Base-by-base conservation (phyloP, 2,113 vertebrate genomes). In the Glaucidium brasilianum region DNA sequence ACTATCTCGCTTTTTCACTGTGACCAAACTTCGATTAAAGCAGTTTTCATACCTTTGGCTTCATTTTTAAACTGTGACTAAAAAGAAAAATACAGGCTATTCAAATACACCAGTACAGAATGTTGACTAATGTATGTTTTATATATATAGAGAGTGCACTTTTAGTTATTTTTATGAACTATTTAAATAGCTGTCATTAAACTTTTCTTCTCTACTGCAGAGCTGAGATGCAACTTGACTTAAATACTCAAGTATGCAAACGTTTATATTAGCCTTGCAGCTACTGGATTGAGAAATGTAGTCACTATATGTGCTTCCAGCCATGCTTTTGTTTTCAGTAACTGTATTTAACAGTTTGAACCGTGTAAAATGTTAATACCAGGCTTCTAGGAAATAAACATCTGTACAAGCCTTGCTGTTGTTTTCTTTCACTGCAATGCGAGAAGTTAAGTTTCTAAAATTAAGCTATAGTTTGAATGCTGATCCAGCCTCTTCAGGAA, bases 361-460 rank as follows among this genome's bases (percentile, higher is more conserved):
- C 68, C 21, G 8, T 3, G 63, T 75, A 41, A 90, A 59, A 85
- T 34, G 20, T 64, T 73, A 37, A 35, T 30, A 88, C 20, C 17
- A 60, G 74, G 68, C 47, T 63, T 72, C 52, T 77, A 76, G 64
- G 91, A 97, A 98, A 97, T 86, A 98, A 97, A 97, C 12, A 4
- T 53, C 75, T 92, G 56, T 82, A 81, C 53, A 94, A 86, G 89
- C 71, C 63, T 77, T 69, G 49, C 80, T 87, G 53, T 59, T 52
- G 6, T 43, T 73, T 80, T 73, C 29, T 77, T 72, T 83, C 59
- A 35, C 55, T 52, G 52, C 11, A 58, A 29, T 2, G 5, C 0
- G 16, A 75, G 23, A 52, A 91, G 59, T 76, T 35, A 50, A 64
- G 7, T 43, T 56, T 50, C 53, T 23, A 72, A 94, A 88, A 82